phyloP scores from a whole-genome alignment of 2,113 vertebrate genomes.

The Ellobius talpinus region DNA sequence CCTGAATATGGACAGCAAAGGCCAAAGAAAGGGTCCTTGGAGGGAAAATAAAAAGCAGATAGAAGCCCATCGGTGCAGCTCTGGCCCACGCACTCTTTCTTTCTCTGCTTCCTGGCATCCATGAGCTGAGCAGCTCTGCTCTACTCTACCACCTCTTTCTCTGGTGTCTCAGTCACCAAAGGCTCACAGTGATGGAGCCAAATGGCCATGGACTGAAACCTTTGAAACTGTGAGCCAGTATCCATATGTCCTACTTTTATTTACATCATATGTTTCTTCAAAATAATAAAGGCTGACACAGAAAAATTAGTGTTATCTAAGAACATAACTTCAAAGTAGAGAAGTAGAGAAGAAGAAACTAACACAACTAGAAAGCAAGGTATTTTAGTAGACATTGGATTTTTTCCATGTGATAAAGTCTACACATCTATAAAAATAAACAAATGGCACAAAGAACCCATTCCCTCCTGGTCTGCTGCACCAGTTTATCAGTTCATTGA shows the following conservation, averaged over 20 bases:
- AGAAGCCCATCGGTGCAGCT: not conserved
- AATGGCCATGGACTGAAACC: not conserved
- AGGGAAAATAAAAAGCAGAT: not conserved
- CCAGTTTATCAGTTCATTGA: not conserved
- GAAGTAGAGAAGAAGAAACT: not conserved
- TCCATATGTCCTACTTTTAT: not conserved
- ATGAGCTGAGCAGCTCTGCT: not conserved
- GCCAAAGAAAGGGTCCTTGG: not conserved
- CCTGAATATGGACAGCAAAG: not conserved
- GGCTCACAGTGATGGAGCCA: not conserved
- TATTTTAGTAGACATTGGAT: not conserved
- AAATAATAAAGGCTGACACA: not conserved
- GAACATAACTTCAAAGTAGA: not conserved
- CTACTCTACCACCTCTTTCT: not conserved
- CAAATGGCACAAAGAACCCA: not conserved
- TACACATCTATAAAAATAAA: not conserved
- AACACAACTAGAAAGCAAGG: constrained; percentile 4
- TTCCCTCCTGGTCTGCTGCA: not conserved
- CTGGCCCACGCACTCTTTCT: not conserved
- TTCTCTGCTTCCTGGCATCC: not conserved
- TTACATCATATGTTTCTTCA: not conserved
- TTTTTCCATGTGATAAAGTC: not conserved
- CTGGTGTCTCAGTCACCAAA: not conserved
- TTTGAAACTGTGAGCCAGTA: not conserved
- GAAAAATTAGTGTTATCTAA: not conserved